Evolutionary conservation across 2,113 vertebrate genomes (phyloP).

Genomic region (Solea senegalensis): DNA sequence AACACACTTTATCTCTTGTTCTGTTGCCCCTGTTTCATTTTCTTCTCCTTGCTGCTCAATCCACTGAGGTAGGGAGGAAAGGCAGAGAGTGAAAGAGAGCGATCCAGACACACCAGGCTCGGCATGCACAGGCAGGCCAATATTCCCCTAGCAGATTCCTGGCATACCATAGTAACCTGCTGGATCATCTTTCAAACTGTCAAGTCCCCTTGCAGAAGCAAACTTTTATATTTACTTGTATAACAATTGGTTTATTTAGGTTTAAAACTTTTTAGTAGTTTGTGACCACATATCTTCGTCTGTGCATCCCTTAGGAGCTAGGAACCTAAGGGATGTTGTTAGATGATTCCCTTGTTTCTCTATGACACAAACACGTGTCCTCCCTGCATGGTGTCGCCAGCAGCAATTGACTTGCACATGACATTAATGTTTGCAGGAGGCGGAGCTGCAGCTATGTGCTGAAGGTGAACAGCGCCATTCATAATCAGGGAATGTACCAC

Average conservation of each 20-base stretch:
- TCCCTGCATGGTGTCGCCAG: slow-evolving; percentile 31
- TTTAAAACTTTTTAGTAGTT: slow-evolving; percentile 3
- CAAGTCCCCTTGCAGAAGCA: slow-evolving; percentile 34
- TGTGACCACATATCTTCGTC: neutral
- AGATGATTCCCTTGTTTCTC: slow-evolving; percentile 7
- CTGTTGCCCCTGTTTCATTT: slow-evolving; percentile 10
- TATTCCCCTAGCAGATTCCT: slow-evolving; percentile 80
- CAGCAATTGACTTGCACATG: slow-evolving; percentile 34
- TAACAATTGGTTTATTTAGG: slow-evolving; percentile 6
- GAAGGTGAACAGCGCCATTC: slow-evolving; percentile 40
- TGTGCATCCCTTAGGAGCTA: neutral
- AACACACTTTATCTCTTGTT: slow-evolving; percentile 62
- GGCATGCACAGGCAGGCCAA: slow-evolving; percentile 77
- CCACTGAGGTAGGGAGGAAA: slow-evolving; percentile 42
- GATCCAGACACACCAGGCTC: slow-evolving; percentile 55
- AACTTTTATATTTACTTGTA: slow-evolving; percentile 16
- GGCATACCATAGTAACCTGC: slow-evolving; percentile 84
- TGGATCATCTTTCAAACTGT: slow-evolving; percentile 66
- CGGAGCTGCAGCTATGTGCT: slow-evolving; percentile 24
- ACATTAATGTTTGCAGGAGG: slow-evolving; percentile 37
- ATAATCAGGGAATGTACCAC: slow-evolving; percentile 23
- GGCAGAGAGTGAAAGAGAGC: slow-evolving; percentile 49
- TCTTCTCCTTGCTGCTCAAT: slow-evolving; percentile 40
- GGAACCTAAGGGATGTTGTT: slow-evolving; percentile 5
- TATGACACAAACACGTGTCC: slow-evolving; percentile 15